Evolutionary conservation across 1,140 invertebrate genomes (phyloP), one percentile per base, ranked within the genome.

Genomic region (Archivesica marissinica): DNA sequence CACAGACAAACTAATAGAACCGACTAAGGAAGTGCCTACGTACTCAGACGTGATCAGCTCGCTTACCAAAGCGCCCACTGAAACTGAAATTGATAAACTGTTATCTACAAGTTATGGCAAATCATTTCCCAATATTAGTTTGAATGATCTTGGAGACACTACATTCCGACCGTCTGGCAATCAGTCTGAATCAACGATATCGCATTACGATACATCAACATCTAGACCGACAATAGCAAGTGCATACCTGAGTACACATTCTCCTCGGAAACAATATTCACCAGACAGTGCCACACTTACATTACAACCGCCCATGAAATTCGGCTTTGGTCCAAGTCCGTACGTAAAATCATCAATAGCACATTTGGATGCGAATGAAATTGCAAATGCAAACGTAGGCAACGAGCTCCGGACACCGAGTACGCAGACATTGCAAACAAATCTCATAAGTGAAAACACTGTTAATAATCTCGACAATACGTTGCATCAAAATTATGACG

Each of bases 281-380:
- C n/a, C n/a, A n/a, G n/a, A n/a, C n/a, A n/a, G n/a, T n/a, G n/a
- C n/a, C n/a, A n/a, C n/a, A n/a, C 20, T 13, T 28, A 13, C 56
- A 28, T 15, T 11, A 2, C 76, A 41, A 50, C 79, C 79, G 38
- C 79, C 79, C 13, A 81, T 81, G 79, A 81, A 23, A 56, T 81
- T 72, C 23, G 44, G 47, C 13, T 3, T 54, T 1, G 59, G 41
- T 11, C 35, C 35, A 35, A 81, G 68, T 33, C 79, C 66, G 13
- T 56, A 64, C 25, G n/a, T 4, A 20, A 39, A 38, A n/a, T 30
- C 59, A 13, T 28, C 38, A 54, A 7, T 4, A 4, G 25, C 15
- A 64, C 13, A 13, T 11, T 13, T 15, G 13, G 13, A 13, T 15
- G 25, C 11, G 25, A 64, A 64, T 11, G 47, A 13, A 50, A 50